Conservation (phyloP, 2,888 invertebrate genomes). For the Ryuthela nishihirai region DNA sequence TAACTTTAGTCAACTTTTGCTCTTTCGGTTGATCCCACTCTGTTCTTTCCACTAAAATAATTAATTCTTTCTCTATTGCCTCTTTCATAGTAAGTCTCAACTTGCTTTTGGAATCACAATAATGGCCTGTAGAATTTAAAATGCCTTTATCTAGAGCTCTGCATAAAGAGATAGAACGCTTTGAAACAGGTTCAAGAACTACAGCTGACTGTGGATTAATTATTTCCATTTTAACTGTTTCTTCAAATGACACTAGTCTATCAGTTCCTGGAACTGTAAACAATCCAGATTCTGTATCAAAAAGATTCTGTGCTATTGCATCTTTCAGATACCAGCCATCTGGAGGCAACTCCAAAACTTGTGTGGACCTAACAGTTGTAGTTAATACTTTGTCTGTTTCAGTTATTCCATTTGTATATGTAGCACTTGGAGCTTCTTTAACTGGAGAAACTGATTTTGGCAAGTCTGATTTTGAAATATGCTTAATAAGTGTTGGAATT, state of each 20-base stretch:
- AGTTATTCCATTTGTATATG: background rate
- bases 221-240: constrained; percentile 79
- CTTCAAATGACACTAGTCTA: constrained; percentile 75
- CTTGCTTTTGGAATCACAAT: constrained; percentile 53
- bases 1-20: no score
- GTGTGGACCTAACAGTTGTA: background rate
- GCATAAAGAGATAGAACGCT: constrained; percentile 61
- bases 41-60: constrained; percentile 58
- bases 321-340: constrained; percentile 80
- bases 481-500: no score
- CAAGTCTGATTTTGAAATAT: no score
- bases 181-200: constrained; percentile 72
- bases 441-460: no score
- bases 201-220: constrained; percentile 68
- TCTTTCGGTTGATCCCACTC: no score
- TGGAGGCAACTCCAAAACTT: constrained; percentile 63
- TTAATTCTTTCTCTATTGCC: constrained; percentile 64
- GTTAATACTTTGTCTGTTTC: background rate
- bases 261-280: constrained; percentile 86
- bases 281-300: constrained; percentile 76
- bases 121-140: constrained; percentile 73
- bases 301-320: constrained; percentile 74
- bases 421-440: background rate
- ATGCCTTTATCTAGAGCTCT: constrained; percentile 74
- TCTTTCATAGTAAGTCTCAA: constrained; percentile 65